Conservation (phyloP, 2,888 invertebrate species). For the Diadromus collaris region DNA sequence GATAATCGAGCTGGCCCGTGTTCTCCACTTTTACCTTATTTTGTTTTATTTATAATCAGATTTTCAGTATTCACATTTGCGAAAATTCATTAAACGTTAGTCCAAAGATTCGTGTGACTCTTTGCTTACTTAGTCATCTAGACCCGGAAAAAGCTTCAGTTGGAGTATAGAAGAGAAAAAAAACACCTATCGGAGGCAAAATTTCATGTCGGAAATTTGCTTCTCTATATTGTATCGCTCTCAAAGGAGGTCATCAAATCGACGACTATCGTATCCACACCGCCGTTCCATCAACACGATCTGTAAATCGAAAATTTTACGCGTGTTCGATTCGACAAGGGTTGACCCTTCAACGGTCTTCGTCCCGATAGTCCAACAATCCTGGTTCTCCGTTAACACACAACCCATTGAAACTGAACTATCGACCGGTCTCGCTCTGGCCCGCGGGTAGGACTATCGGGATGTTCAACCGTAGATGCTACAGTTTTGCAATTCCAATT, state of each 20-base stretch:
- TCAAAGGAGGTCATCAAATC: not conserved
- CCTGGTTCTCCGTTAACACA: not conserved
- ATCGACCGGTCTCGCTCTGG: not conserved
- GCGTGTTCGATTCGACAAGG: not conserved
- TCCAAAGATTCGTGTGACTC: not conserved
- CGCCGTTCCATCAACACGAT: too few relatives aligned
- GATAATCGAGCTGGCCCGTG: not conserved
- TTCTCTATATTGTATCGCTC: not conserved
- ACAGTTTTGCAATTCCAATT: conserved; percentile 13
- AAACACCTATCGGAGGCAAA: too few relatives aligned
- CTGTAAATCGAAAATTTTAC: not conserved
- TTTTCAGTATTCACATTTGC: not conserved
- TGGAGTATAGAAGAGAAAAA: not conserved
- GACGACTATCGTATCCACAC: too few relatives aligned
- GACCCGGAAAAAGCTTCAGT: not conserved
- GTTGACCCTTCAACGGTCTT: not conserved
- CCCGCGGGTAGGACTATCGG: not conserved
- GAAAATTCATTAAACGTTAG: not conserved
- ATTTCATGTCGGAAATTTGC: too few relatives aligned
- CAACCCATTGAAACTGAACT: not conserved
- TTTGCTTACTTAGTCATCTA: not conserved
- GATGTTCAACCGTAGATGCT: not conserved
- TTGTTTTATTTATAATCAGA: not conserved
- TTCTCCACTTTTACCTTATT: not conserved
- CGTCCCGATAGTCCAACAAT: not conserved